Base-by-base conservation (phyloP, 2,113 vertebrate species). In the Chaetorhynchus papuensis region DNA sequence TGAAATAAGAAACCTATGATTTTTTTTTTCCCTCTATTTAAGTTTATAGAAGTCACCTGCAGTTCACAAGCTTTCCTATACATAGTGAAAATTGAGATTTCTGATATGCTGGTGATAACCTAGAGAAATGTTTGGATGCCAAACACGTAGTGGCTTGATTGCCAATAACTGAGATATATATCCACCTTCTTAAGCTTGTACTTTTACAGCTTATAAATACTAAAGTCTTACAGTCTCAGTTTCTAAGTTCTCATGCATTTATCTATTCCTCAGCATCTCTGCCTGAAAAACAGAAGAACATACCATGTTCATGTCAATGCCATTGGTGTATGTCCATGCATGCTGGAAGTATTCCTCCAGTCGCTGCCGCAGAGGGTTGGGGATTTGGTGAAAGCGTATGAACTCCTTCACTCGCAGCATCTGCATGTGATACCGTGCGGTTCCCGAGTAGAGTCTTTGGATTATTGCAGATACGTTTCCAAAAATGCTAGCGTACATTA, bases 251-350 rank as follows among this genome's bases (percentile, higher is more conserved):
- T 86, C 17, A 59, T 83, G 59, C 54, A 91, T 90, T 74, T 44
- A 44, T 74, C 66, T 87, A 39, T 60, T 84, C 44, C 37, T 88
- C 42, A 37, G 50, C 30, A 83, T 14, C 13, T 3, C 4, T 88
- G 68, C 85, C 88, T 93, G 68, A 94, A 91, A 97, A 98, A 63
- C 71, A 94, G 83, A 97, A 70, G 63, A 97, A 98, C 98, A 97
- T 98, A 99, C 99, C 99, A 99, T 99, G 97, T 99, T 99, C 99
- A 99, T 99, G 95, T 99, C 99, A 83, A 99, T 99, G 97, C 99
- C 99, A 31, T 99, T 99, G 91, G 99, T 99, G 98, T 99, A 99
- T 30, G 99, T 99, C 99, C 99, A 99, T 0, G 99, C 99, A 18
- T 99, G 99, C 88, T 99, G 99, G 98, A 99, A 99, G 90, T 99